These are phyloP conservation scores for Python bivittatus DNA, from an alignment of 2,113 vertebrate genomes.

Conservation along the genomic window DNA sequence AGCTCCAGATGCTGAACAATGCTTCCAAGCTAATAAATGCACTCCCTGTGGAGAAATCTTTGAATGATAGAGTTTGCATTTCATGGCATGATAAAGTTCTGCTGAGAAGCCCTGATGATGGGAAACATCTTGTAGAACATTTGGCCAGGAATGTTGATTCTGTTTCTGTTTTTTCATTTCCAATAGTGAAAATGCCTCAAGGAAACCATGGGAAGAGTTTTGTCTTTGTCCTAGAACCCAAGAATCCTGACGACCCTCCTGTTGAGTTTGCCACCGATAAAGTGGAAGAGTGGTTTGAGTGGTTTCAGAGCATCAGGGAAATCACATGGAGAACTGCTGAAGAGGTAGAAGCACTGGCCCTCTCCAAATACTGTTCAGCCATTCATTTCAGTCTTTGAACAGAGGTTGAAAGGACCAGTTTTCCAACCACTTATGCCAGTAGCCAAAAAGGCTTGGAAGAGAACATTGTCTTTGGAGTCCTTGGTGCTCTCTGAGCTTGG, in stretches of 20 bases:
- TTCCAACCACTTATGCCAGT: not conserved
- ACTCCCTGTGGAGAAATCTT: too few relatives aligned
- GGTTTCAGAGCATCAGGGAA: constrained; percentile 89
- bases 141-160: not conserved
- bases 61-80: not conserved
- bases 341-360: constrained; percentile 65
- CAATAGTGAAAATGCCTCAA: constrained; percentile 74
- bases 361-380: not conserved
- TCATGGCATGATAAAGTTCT: not conserved
- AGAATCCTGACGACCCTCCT: constrained; percentile 76
- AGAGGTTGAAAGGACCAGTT: not conserved
- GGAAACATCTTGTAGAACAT: not conserved
- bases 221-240: constrained; percentile 85
- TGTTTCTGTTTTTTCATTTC: constrained; percentile 3
- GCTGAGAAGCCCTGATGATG: too few relatives aligned
- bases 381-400: not conserved
- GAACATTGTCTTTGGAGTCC: too few relatives aligned
- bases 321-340: constrained; percentile 85
- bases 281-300: constrained; percentile 90
- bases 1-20: not conserved
- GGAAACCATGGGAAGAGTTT: constrained; percentile 84
- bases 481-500: not conserved
- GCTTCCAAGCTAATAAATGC: not conserved
- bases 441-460: not conserved
- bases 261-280: constrained; percentile 86